These are phyloP conservation scores for Trilocha varians DNA, from an alignment of 2,888 invertebrate species.

Conservation along the genomic window DNA sequence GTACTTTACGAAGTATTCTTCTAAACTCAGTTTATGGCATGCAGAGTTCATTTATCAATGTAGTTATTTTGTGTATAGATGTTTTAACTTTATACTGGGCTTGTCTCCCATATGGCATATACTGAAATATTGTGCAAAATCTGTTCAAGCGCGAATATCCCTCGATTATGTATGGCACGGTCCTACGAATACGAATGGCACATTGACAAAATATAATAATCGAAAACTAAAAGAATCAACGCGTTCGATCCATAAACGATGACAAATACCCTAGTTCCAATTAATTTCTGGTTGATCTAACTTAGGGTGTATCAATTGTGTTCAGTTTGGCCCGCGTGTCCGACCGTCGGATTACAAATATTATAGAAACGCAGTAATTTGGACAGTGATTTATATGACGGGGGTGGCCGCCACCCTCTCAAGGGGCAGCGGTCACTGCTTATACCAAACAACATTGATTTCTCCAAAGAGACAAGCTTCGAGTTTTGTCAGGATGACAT, in stretches of 20 bases:
- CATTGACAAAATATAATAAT: background rate
- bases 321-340: slow-evolving; percentile 41
- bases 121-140: no score
- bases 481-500: slow-evolving; percentile 29
- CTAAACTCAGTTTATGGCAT: no score
- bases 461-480: slow-evolving; percentile 56
- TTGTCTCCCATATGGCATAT: no score
- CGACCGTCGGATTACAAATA: slow-evolving; percentile 51
- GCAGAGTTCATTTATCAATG: no score
- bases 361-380: slow-evolving; percentile 68
- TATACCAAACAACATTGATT: slow-evolving; percentile 66
- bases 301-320: slow-evolving; percentile 47
- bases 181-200: no score
- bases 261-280: slow-evolving; percentile 43
- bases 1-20: no score
- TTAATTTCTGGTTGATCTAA: slow-evolving; percentile 38
- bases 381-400: slow-evolving; percentile 72
- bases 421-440: slow-evolving; percentile 44
- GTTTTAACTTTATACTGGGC: no score
- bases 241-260: slow-evolving; percentile 17
- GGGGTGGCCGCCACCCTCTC: slow-evolving; percentile 62
- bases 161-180: no score
- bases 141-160: no score
- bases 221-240: slow-evolving; percentile 12
- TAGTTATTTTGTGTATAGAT: no score